Conservation (phyloP, 2,797 vertebrate species). For the Ibycter americanus region DNA sequence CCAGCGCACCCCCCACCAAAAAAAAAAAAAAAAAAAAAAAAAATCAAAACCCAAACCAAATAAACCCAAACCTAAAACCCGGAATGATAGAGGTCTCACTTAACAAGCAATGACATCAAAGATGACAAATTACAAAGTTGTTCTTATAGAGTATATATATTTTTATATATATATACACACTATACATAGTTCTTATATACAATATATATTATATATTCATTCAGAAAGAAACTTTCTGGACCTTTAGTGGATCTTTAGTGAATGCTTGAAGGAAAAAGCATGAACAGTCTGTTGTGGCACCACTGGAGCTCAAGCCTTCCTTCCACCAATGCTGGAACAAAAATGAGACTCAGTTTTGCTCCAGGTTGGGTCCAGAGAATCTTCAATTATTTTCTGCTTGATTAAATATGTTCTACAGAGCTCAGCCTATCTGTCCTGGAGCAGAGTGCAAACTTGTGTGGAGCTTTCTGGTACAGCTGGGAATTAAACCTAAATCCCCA, state of each 20-base stretch:
- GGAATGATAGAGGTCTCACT: neutral
- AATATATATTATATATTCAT: neutral
- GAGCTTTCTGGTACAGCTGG: neutral
- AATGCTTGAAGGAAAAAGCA: neutral
- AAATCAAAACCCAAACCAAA: neutral
- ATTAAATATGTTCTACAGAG: neutral
- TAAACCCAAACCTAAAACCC: neutral
- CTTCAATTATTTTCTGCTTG: neutral
- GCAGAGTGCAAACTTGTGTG: neutral
- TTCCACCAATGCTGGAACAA: neutral
- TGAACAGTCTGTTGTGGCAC: neutral
- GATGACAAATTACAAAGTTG: neutral
- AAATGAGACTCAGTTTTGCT: neutral
- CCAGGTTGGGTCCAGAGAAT: neutral
- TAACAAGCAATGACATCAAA: neutral
- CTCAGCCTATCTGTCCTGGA: neutral
- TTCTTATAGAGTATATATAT: neutral
- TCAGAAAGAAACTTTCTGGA: neutral
- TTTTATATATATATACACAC: neutral
- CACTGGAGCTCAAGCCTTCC: neutral
- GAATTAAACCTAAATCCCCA: neutral
- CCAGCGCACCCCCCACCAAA: neutral
- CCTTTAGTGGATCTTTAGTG: neutral
- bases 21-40: neutral
- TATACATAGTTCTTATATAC: neutral